phyloP scores from a whole-genome alignment of 2,113 vertebrate species.

The Bambusicola thoracicus region DNA sequence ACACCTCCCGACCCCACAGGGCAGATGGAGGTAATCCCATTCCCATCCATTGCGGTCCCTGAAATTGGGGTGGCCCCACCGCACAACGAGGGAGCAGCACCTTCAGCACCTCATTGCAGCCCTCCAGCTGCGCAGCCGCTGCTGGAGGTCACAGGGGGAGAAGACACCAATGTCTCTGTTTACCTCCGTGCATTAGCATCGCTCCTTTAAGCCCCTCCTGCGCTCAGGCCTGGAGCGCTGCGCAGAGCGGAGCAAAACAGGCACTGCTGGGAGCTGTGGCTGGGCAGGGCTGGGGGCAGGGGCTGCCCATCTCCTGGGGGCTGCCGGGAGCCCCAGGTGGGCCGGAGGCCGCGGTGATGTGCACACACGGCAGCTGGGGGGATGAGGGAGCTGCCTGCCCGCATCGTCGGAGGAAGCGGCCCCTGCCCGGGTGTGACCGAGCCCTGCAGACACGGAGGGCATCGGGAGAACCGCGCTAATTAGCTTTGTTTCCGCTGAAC shows the following conservation, averaged over 20 bases:
- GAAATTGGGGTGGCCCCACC: fast-evolving
- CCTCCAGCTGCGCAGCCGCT: fast-evolving
- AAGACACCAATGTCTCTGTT: neutral
- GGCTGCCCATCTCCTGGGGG: neutral
- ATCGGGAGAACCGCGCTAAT: neutral
- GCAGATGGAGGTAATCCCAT: fast-evolving
- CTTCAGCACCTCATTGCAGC: neutral
- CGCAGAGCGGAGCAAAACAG: neutral
- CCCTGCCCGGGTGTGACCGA: neutral
- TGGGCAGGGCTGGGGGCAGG: neutral
- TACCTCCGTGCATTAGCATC: fast-evolving
- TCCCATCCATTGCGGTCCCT: fast-evolving
- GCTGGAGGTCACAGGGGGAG: fast-evolving
- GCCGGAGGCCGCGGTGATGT: fast-evolving
- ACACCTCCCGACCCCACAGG: neutral
- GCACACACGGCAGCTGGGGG: fast-evolving
- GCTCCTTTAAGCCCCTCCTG: neutral
- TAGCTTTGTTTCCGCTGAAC: neutral
- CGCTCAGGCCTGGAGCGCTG: fast-evolving
- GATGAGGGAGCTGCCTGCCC: neutral
- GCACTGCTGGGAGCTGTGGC: neutral
- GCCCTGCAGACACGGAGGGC: neutral
- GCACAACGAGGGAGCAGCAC: fast-evolving
- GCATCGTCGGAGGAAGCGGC: fast-evolving
- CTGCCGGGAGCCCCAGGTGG: neutral